Evolutionary conservation across 2,888 invertebrate genomes (phyloP).

Genomic region (Chirona hameri): DNA sequence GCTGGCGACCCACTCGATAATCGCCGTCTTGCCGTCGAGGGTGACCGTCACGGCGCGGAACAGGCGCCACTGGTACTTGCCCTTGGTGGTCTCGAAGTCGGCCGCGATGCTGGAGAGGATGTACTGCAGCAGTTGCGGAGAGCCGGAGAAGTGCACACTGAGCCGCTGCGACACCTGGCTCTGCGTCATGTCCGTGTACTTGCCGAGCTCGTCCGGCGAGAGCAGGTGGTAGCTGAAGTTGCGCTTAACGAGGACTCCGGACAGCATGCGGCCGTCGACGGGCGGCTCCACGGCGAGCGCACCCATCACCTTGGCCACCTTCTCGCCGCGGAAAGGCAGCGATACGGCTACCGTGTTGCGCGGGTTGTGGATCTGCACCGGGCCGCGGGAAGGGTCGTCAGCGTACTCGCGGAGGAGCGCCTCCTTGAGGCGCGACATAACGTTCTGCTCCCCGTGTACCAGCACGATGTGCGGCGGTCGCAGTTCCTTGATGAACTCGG

Average conservation of each 20-base stretch:
- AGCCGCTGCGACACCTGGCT: conserved; percentile 89
- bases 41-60: conserved; percentile 79
- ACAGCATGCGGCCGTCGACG: conserved; percentile 69
- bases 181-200: conserved; percentile 94
- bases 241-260: conserved; percentile 91
- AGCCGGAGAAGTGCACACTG: conserved; percentile 81
- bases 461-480: conserved; percentile 94
- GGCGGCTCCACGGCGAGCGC: conserved; percentile 79
- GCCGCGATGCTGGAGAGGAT: conserved; percentile 75
- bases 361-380: conserved; percentile 90
- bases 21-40: conserved; percentile 54
- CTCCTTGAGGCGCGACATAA: conserved; percentile 94
- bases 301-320: conserved; percentile 97
- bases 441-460: conserved; percentile 98
- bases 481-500: conserved; percentile 89
- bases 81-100: conserved; percentile 65
- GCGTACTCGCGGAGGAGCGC: conserved; percentile 92
- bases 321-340: conserved; percentile 93
- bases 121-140: conserved; percentile 65
- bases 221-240: conserved; percentile 98
- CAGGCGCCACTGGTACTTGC: conserved; percentile 52
- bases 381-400: conserved; percentile 63
- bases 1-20: conserved; percentile 77
- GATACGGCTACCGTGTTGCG: conserved; percentile 90
- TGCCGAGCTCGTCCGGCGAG: conserved; percentile 83